These are phyloP conservation scores for Amorpha juglandis DNA, from an alignment of 2,888 invertebrate genomes.

Conservation along the genomic window DNA sequence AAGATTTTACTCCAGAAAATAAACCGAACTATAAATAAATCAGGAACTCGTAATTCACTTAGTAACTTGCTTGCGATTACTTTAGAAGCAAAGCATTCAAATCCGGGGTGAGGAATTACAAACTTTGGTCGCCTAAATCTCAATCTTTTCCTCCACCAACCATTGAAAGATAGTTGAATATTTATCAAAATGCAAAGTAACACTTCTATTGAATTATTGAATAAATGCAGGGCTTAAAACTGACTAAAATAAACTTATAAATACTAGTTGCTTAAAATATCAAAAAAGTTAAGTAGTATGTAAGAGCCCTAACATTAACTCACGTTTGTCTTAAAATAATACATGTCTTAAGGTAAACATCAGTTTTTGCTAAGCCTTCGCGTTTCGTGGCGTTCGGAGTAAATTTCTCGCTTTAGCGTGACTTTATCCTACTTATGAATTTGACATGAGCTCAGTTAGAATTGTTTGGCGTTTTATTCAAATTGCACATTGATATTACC, in stretches of 20 bases:
- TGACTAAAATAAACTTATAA: not conserved
- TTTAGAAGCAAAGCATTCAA: too few species aligned
- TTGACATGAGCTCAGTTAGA: slow-evolving; percentile 55
- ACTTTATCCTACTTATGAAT: slow-evolving; percentile 55
- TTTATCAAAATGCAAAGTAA: too few species aligned
- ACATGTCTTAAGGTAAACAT: slow-evolving; percentile 54
- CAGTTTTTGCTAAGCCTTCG: slow-evolving; percentile 35
- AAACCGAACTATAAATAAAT: not conserved
- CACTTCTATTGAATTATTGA: too few species aligned
- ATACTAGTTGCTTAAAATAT: not conserved
- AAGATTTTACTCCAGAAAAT: not conserved
- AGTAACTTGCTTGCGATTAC: too few species aligned
- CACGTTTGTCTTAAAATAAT: slow-evolving; percentile 53
- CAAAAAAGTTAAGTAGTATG: slow-evolving; percentile 27
- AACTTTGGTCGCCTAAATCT: too few species aligned
- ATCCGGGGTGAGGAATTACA: too few species aligned
- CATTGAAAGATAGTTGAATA: too few species aligned
- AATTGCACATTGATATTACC: slow-evolving; percentile 33
- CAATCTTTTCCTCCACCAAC: too few species aligned
- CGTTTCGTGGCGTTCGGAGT: slow-evolving; percentile 40
- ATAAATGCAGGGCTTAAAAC: too few species aligned
- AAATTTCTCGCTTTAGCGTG: slow-evolving; percentile 53
- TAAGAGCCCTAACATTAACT: slow-evolving; percentile 46
- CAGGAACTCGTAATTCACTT: not conserved
- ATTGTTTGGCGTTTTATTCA: slow-evolving; percentile 32